Conservation (phyloP, 1,140 invertebrate species). For the Brachionus rotundiformis region DNA sequence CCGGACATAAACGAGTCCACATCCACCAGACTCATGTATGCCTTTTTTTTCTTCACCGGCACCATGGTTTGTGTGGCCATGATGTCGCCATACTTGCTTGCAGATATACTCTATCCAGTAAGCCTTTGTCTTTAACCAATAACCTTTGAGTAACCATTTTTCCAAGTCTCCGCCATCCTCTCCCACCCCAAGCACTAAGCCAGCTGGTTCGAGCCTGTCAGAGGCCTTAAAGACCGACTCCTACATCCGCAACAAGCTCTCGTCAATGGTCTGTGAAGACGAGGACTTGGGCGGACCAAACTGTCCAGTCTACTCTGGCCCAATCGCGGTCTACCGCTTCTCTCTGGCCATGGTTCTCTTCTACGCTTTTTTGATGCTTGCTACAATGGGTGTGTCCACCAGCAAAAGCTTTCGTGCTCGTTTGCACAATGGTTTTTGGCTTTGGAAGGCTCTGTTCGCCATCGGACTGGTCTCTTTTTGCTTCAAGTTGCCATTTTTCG, state of each 20-base stretch:
- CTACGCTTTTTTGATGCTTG: conserved; percentile 63
- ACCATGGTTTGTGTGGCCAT: conserved; percentile 64
- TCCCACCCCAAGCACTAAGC: background rate
- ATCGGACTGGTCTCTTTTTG: conserved; percentile 49
- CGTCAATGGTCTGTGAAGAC: conserved; percentile 10
- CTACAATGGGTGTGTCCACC: conserved; percentile 62
- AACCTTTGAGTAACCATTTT: no score
- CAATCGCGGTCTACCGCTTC: conserved; percentile 82
- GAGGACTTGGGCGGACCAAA: conserved; percentile 36
- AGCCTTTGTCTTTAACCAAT: background rate
- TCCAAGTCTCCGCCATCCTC: background rate
- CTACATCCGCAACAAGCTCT: background rate
- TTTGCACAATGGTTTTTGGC: conserved; percentile 84
- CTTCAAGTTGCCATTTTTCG: conserved; percentile 49
- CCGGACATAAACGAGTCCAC: conserved; percentile 65
- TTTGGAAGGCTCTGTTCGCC: conserved; percentile 57
- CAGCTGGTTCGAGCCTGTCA: background rate
- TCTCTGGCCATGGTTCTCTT: conserved; percentile 91
- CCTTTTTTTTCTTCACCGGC: conserved; percentile 61
- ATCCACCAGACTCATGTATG: conserved; percentile 65
- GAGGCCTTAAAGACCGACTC: background rate
- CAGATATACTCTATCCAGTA: conserved; percentile 55
- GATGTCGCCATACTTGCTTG: conserved; percentile 62
- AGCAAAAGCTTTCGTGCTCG: conserved; percentile 84
- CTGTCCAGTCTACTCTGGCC: conserved; percentile 79